A percentile compares a stretch with the other conserved stretches of the same genome.
Evolutionary conservation across 2,888 invertebrate genomes (phyloP).

Genomic region (Pristionchus maxplancki): DNA sequence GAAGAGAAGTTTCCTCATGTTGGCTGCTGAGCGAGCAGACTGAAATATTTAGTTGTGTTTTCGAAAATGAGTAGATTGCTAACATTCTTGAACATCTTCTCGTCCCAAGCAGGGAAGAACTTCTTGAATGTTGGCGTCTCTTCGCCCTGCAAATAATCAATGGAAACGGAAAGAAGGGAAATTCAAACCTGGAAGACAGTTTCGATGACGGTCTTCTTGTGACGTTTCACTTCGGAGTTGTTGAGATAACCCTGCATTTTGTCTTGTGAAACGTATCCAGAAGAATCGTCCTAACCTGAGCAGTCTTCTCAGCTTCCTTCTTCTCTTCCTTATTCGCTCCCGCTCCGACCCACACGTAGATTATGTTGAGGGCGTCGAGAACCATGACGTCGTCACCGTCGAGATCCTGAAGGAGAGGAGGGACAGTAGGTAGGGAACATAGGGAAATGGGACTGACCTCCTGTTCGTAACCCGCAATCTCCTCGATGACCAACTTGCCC

Average conservation of each 20-base stretch:
- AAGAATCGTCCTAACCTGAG: no score
- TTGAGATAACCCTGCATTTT: constrained; percentile 84
- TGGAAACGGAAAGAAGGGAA: not conserved
- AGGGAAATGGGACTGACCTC: constrained; percentile 80
- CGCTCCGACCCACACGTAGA: constrained; percentile 86
- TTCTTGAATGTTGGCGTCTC: constrained; percentile 87
- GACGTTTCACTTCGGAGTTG: constrained; percentile 84
- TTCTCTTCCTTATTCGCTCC: constrained; percentile 84
- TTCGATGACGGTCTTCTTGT: constrained; percentile 84
- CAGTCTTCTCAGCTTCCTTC: constrained; percentile 77
- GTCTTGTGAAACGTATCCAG: no score
- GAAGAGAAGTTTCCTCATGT: constrained; percentile 67
- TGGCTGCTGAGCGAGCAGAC: constrained; percentile 60
- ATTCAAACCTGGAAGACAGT: constrained; percentile 84
- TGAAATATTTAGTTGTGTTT: constrained; percentile 54
- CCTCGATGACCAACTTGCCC: constrained; percentile 85
- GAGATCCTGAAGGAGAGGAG: constrained; percentile 57
- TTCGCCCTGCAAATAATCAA: constrained; percentile 81
- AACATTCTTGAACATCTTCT: constrained; percentile 64
- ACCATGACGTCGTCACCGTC: constrained; percentile 87
- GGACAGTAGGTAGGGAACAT: not conserved
- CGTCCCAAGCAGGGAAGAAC: constrained; percentile 86
- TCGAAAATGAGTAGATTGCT: not conserved
- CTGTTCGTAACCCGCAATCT: constrained; percentile 85
- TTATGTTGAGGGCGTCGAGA: constrained; percentile 86